Percentiles rank a stretch among this genome's conserved stretches.
phyloP scores from a whole-genome alignment of 2,888 invertebrate species.

The Parelbella ahira region DNA sequence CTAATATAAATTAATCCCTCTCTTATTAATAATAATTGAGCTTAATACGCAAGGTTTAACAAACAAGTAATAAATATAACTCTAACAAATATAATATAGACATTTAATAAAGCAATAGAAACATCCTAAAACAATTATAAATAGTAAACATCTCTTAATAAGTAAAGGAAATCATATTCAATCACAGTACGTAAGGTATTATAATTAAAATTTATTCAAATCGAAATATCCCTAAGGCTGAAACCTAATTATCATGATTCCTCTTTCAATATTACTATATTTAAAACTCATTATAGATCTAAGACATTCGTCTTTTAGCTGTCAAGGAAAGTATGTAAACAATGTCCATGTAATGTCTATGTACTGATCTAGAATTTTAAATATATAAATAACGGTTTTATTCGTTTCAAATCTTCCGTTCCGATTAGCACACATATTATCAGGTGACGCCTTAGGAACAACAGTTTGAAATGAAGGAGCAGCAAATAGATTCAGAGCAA shows the following conservation, averaged over 20 bases:
- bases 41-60: constrained; percentile 52
- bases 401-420: not conserved
- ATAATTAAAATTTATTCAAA: not conserved
- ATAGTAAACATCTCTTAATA: constrained; percentile 18
- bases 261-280: too few species aligned
- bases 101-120: constrained; percentile 30
- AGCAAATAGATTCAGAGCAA: constrained; percentile 19
- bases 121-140: constrained; percentile 16
- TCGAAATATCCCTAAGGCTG: too few species aligned
- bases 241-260: too few species aligned
- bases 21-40: constrained; percentile 65
- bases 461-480: constrained; percentile 2
- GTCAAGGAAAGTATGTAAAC: too few species aligned
- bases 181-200: constrained; percentile 17
- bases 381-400: too few species aligned
- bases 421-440: too few species aligned
- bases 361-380: too few species aligned
- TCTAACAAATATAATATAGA: constrained; percentile 34
- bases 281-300: too few species aligned
- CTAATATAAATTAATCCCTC: constrained; percentile 41
- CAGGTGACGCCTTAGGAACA: constrained; percentile 1
- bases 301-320: too few species aligned
- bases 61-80: constrained; percentile 36
- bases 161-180: constrained; percentile 14
- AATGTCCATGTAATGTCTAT: too few species aligned